Evolutionary conservation across 2,797 vertebrate genomes (phyloP).

Genomic region (Characodon lateralis): DNA sequence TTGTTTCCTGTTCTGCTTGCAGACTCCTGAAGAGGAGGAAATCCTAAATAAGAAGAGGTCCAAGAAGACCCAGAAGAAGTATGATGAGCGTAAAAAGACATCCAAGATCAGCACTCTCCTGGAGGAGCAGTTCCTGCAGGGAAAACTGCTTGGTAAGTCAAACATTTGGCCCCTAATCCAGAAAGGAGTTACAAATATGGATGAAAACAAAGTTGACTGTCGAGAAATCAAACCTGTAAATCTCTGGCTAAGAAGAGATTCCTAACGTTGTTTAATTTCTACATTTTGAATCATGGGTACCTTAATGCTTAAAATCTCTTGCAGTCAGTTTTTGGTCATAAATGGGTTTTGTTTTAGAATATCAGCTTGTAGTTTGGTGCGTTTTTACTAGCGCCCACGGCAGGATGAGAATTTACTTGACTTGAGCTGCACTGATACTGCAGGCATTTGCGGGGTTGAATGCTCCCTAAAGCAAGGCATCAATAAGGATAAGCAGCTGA

Average conservation of each 20-base stretch:
- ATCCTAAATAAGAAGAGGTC: slow-evolving; percentile 97
- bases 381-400: no score
- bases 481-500: no score
- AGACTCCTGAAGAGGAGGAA: slow-evolving; percentile 98
- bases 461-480: background rate
- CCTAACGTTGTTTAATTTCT: background rate
- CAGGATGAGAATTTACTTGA: no score
- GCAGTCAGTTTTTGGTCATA: background rate
- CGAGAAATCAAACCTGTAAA: background rate
- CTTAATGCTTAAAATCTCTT: no score
- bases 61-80: slow-evolving; percentile 97
- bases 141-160: slow-evolving; percentile 93
- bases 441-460: background rate
- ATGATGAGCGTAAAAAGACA: slow-evolving; percentile 92
- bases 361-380: background rate
- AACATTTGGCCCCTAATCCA: background rate
- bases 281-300: background rate
- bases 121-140: slow-evolving; percentile 97
- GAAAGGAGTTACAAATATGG: no score
- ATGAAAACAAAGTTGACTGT: no score
- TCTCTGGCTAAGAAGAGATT: background rate
- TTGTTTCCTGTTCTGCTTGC: background rate
- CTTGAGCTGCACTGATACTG: background rate
- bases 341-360: background rate
- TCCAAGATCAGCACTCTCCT: slow-evolving; percentile 92